These are phyloP conservation scores for Procavia capensis DNA, from an alignment of 2,113 vertebrate genomes.

Conservation along the genomic window DNA sequence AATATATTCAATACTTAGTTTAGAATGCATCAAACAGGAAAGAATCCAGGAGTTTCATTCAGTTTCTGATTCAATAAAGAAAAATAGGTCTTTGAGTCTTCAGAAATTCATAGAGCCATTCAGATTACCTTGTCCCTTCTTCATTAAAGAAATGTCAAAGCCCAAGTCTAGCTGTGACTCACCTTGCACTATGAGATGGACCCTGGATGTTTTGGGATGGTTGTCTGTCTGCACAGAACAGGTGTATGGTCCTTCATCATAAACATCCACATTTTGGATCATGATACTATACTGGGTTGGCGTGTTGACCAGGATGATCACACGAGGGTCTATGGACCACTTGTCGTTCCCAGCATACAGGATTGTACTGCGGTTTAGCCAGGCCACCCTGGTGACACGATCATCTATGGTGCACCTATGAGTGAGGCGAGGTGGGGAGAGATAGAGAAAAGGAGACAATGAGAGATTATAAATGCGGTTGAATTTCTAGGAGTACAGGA, in stretches of 20 bases:
- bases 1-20: neutral
- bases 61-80: neutral
- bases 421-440: neutral
- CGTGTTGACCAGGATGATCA: constrained; percentile 95
- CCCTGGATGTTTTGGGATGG: constrained; percentile 95
- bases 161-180: neutral
- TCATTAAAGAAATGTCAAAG: accelerated
- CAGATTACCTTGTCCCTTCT: neutral
- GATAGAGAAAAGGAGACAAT: neutral
- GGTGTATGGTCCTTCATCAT: constrained; percentile 96
- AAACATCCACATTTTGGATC: constrained; percentile 95
- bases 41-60: neutral
- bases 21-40: neutral
- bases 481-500: neutral
- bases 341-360: constrained; percentile 97
- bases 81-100: neutral
- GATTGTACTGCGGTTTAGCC: constrained; percentile 98
- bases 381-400: constrained; percentile 96
- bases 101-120: neutral
- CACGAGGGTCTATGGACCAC: constrained; percentile 97
- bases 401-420: constrained; percentile 96
- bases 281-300: constrained; percentile 98
- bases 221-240: constrained; percentile 98
- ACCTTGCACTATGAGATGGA: constrained; percentile 99
- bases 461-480: neutral